phyloP scores from a whole-genome alignment of 2,888 invertebrate species.

The Dendrolimus houi region DNA sequence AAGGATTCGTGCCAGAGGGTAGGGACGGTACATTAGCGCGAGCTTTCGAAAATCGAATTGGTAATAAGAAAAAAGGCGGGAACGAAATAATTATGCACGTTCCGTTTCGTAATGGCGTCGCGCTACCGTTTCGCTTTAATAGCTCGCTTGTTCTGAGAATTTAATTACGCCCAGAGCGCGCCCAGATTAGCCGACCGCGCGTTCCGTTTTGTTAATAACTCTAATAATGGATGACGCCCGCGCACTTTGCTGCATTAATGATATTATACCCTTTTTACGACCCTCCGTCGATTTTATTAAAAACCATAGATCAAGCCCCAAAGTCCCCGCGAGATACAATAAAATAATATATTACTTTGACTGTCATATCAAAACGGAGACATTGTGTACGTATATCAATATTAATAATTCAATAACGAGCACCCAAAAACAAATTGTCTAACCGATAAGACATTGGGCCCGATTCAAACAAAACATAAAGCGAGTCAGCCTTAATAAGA shows the following conservation, averaged over 20 bases:
- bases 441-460: constrained; percentile 63
- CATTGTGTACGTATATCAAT: constrained; percentile 38
- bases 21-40: constrained; percentile 65
- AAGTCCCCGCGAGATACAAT: background rate
- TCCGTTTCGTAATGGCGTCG: constrained; percentile 72
- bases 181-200: constrained; percentile 65
- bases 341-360: constrained; percentile 16
- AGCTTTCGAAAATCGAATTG: constrained; percentile 64
- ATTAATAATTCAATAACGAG: constrained; percentile 71
- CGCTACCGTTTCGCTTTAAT: constrained; percentile 74
- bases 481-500: constrained; percentile 68
- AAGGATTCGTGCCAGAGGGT: constrained; percentile 59
- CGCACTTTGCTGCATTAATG: constrained; percentile 38
- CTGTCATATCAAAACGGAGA: constrained; percentile 29
- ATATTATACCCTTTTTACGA: constrained; percentile 33
- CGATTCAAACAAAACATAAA: constrained; percentile 63
- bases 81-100: constrained; percentile 76
- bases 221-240: constrained; percentile 66
- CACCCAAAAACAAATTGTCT: constrained; percentile 71
- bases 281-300: constrained; percentile 25
- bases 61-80: constrained; percentile 65
- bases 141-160: constrained; percentile 73
- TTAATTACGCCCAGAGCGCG: constrained; percentile 64
- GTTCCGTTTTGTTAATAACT: constrained; percentile 72
- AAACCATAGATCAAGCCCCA: constrained; percentile 19